phyloP scores from a whole-genome alignment of 2,113 vertebrate genomes.

The Heteronetta atricapilla region DNA sequence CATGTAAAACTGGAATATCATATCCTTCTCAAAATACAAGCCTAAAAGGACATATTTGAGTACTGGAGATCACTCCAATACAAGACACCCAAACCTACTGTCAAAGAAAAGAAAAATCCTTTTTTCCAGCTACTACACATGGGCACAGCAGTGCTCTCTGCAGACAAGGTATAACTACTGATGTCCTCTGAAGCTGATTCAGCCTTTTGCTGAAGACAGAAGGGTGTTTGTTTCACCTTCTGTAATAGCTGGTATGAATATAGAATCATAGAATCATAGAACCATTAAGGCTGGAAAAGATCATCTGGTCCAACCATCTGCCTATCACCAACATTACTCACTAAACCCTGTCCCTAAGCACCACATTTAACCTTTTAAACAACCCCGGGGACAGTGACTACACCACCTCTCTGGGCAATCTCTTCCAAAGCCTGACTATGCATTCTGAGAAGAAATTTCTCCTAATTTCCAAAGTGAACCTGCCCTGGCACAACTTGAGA shows the following conservation, averaged over 20 bases:
- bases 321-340: too few species aligned
- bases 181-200: constrained; percentile 13
- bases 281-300: too few species aligned
- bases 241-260: constrained; percentile 27
- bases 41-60: background rate
- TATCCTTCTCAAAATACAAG: background rate
- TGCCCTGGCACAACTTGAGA: too few species aligned
- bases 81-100: background rate
- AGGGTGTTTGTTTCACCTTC: background rate
- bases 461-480: too few species aligned
- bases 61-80: background rate
- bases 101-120: background rate
- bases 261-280: too few species aligned
- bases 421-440: too few species aligned
- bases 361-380: too few species aligned
- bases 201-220: constrained; percentile 3
- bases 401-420: too few species aligned
- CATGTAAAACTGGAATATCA: background rate
- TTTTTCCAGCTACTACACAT: background rate
- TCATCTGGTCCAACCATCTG: too few species aligned
- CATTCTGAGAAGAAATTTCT: too few species aligned
- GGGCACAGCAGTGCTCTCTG: background rate
- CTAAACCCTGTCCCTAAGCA: too few species aligned
- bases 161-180: background rate
- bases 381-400: too few species aligned